These are phyloP conservation scores for Hyperopisus bebe DNA, from an alignment of 2,113 vertebrate genomes.

Conservation along the genomic window DNA sequence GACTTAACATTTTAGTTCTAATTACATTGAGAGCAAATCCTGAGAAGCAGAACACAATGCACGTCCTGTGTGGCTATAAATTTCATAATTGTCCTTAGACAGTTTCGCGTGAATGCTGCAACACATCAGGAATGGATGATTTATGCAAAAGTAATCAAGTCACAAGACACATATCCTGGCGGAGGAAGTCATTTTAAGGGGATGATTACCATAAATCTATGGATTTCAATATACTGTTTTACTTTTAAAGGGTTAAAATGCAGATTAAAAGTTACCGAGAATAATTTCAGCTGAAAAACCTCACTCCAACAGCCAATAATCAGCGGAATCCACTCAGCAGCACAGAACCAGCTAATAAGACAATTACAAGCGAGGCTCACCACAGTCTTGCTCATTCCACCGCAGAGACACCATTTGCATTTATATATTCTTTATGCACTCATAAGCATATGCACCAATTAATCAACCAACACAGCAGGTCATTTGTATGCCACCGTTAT, in stretches of 20 bases:
- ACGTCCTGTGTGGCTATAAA: neutral
- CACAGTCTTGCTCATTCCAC: conserved; percentile 16
- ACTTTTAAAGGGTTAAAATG: conserved; percentile 14
- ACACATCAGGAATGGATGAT: neutral
- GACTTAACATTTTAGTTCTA: neutral
- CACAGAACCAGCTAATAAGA: conserved; percentile 22
- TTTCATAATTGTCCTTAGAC: neutral
- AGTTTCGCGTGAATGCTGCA: neutral
- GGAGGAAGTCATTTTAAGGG: neutral
- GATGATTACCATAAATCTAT: neutral
- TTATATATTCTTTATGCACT: conserved; percentile 15
- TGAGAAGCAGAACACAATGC: neutral
- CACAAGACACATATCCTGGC: neutral
- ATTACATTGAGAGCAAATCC: neutral
- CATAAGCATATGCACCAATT: conserved; percentile 2
- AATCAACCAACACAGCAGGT: neutral
- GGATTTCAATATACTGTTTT: neutral
- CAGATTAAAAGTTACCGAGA: neutral
- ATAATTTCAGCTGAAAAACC: conserved; percentile 27
- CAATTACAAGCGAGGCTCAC: conserved; percentile 39
- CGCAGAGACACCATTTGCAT: conserved; percentile 21
- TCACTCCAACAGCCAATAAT: conserved; percentile 13
- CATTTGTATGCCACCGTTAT: neutral
- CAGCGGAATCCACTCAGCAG: conserved; percentile 25
- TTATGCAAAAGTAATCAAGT: neutral